These are phyloP conservation scores for Arge pagana DNA, from an alignment of 2,888 invertebrate species.

Conservation along the genomic window DNA sequence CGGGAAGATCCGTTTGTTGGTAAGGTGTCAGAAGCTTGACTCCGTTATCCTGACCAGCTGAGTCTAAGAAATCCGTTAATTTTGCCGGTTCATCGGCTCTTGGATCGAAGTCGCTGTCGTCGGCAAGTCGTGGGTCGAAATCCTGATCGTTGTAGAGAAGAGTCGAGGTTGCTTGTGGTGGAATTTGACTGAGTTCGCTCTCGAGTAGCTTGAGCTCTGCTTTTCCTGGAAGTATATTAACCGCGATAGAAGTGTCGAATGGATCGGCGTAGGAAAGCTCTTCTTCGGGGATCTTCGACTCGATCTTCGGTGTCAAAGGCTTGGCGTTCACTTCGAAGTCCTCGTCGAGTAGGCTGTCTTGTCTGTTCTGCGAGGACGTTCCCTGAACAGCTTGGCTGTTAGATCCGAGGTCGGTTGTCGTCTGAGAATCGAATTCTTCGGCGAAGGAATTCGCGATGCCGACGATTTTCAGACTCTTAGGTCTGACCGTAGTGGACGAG, in stretches of 20 bases:
- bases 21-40: constrained; percentile 55
- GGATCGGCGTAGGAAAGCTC: constrained; percentile 70
- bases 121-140: constrained; percentile 35
- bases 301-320: constrained; percentile 69
- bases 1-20: constrained; percentile 52
- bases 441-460: constrained; percentile 29
- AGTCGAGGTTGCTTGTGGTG: constrained; percentile 50
- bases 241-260: constrained; percentile 86
- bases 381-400: constrained; percentile 23
- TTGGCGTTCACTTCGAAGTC: constrained; percentile 69
- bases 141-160: constrained; percentile 38
- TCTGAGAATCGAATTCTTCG: constrained; percentile 31
- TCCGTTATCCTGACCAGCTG: constrained; percentile 62
- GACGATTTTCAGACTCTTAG: constrained; percentile 31
- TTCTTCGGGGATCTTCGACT: constrained; percentile 55
- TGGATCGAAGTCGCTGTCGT: constrained; percentile 61
- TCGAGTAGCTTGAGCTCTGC: constrained; percentile 79
- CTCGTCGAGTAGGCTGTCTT: constrained; percentile 59
- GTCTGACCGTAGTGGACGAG: constrained; percentile 31
- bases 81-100: constrained; percentile 54
- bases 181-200: constrained; percentile 70
- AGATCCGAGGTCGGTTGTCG: constrained; percentile 3
- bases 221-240: constrained; percentile 75
- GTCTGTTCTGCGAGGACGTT: constrained; percentile 30
- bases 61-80: constrained; percentile 57